Evolutionary conservation across 2,888 invertebrate genomes (phyloP).

Genomic region (Drosophila gaucha): DNA sequence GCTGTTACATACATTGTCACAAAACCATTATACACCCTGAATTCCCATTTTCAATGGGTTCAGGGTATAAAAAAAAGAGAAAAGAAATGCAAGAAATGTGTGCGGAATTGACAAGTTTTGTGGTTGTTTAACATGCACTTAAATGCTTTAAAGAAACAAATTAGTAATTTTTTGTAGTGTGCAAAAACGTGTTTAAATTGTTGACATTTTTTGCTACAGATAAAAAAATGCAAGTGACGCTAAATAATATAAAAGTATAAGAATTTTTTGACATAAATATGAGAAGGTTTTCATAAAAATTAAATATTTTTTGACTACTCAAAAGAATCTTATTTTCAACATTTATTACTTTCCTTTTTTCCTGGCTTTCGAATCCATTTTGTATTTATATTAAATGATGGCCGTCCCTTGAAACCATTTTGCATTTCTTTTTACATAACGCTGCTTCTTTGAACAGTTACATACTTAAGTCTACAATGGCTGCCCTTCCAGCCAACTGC

Average conservation of each 20-base stretch:
- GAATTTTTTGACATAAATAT: too few relatives aligned
- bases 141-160: conserved; percentile 7
- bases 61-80: background rate
- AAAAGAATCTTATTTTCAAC: background rate
- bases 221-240: too few relatives aligned
- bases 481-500: background rate
- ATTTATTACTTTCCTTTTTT: background rate
- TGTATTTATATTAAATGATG: background rate
- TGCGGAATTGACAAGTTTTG: conserved; percentile 13
- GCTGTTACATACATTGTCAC: too few relatives aligned
- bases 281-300: too few relatives aligned
- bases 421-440: background rate
- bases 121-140: conserved; percentile 17
- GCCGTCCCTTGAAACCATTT: background rate
- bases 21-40: too few relatives aligned
- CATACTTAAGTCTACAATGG: background rate
- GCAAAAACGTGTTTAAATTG: background rate
- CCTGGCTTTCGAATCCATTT: background rate
- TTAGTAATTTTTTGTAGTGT: background rate
- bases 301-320: background rate
- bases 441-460: background rate
- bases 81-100: conserved; percentile 9
- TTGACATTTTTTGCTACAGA: background rate
- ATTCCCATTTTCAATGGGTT: too few relatives aligned
- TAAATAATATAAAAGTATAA: too few relatives aligned